Base-by-base conservation (phyloP, 2,888 invertebrate genomes). In the Tiphia femorata region DNA sequence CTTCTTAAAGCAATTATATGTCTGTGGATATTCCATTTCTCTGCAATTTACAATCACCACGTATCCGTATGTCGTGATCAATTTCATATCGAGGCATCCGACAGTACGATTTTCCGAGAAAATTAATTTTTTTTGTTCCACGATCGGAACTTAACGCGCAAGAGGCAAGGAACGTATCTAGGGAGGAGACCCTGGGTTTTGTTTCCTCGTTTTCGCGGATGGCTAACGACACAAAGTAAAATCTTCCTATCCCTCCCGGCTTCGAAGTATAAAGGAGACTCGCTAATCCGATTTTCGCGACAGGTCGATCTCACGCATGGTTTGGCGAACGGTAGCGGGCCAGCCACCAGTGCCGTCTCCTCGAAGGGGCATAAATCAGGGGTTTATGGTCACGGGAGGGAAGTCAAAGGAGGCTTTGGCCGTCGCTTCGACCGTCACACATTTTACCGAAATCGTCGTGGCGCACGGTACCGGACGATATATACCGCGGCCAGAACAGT, bases 381-480 rank as follows among this genome's bases (percentile, higher is more conserved):
- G 69, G 73, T 78, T 78, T 78, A 78, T 78, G 76, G 76, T 75
- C 72, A 73, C 67, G 63, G 66, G 67, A 67, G 72, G 72, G 71
- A 77, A 77, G 72, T 77, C 76, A 77, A 79, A 77, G 70, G 78
- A 73, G 72, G 72, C 72, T 77, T 75, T 71, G 70, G 61, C 70
- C 72, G 73, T 75, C 71, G 71, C 72, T 72, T 66, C 63, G 68
- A 66, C 69, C 74, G 76, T 78, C 78, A 76, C 77, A 78, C 77
- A 78, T 78, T 78, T 78, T 77, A 78, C 72, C 70, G 71, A 77
- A 78, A 78, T 74, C 71, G 72, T 70, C 73, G 62, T 62, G 47
- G 62, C 48, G 49, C 62, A 52, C 56, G 56, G 43, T 53, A 49
- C 58, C 48, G 58, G 25, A 50, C 65, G 56, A 69, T 67, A 67